Base-by-base conservation (phyloP, 1,140 invertebrate species). In the Rhagoletis pomonella region DNA sequence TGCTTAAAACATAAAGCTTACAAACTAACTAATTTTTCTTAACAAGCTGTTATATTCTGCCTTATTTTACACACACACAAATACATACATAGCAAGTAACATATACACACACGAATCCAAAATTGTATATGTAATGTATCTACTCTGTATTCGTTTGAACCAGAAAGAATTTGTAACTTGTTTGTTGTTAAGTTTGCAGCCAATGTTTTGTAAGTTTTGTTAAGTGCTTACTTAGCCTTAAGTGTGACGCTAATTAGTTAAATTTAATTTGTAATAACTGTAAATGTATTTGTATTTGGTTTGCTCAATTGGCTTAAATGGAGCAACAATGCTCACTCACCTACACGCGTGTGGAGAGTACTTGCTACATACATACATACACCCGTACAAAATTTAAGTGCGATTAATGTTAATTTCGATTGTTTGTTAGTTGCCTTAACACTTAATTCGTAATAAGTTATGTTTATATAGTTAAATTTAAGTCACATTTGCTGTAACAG, bases 131-230 rank as follows among this genome's bases (percentile, higher is more conserved):
- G n/a, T n/a, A n/a, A n/a, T n/a, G n/a, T n/a, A n/a, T n/a, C n/a
- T 55, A 9, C 9, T 55, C 50, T 17, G 12, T 73, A 3, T 14
- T 4, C 2, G 39, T 73, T 47, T 62, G 60, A 62, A 62, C 67
- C n/a, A 17, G 39, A 73, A 73, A 29, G 64, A 39, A 29, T 81
- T 81, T 81, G 73, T 81, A 81, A 81, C 44, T 29, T 81, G 73
- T 81, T n/a, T n/a, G n/a, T 81, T 81, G 73, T 81, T 81, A 81
- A 81, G 73, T 81, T 81, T 81, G 73, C 47, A 55, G 73, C 73
- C 7, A 50, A n/a, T 69, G 6, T 67, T 29, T 10, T 50, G 44
- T 81, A 73, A 73, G 67, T 81, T 81, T 81, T 55, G 44, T 81
- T 81, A 81, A 81, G 73, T 50, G 19, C 42, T 81, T 73, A 73